Evolutionary conservation across 2,888 invertebrate genomes (phyloP), one percentile per base, ranked within the genome.

Genomic region (Mycogona germanica): DNA sequence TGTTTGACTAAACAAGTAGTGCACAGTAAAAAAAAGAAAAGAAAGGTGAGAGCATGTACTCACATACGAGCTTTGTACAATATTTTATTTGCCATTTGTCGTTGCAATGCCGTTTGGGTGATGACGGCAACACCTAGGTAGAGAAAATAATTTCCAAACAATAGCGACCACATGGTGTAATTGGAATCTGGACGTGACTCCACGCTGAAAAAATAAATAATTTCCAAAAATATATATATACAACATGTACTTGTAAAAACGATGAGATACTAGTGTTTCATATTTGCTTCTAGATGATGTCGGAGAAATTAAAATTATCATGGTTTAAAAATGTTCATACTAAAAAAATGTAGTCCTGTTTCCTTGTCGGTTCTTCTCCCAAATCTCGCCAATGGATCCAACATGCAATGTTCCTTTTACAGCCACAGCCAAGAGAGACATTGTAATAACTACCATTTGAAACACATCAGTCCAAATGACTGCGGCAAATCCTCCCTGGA

Each of bases 391-490:
- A 12, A 53, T 3, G n/a, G 46, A 17, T 3, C 53, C 53, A 4
- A 47, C 53, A n/a, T 32, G 26, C 46, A 53, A 46, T 5, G 44
- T 53, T 5, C 53, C 53, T 21, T 46, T 44, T 21, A 46, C 30
- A 2, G 29, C 35, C 4, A 53, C 4, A 2, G 28, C 37, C 23
- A 14, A 30, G 2, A 51, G 17, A 17, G 51, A 21, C 3, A 40
- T 25, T 2, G 29, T n/a, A n/a, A 51, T 51, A 25, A 51, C 25
- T 4, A 51, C 3, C 4, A 51, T 30, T 51, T 51, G 51, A 19
- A 51, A 42, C 28, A 47, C 42, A 23, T 53, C 53, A n/a, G 46
- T 46, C 53, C 53, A 53, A 26, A 53, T 23, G 26, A 53, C 53
- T 5, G 46, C 46, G 6, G 46, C 17, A 14, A 53, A 23, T 49